Conservation (phyloP, 2,888 invertebrate genomes). For the Campaea margaritaria region DNA sequence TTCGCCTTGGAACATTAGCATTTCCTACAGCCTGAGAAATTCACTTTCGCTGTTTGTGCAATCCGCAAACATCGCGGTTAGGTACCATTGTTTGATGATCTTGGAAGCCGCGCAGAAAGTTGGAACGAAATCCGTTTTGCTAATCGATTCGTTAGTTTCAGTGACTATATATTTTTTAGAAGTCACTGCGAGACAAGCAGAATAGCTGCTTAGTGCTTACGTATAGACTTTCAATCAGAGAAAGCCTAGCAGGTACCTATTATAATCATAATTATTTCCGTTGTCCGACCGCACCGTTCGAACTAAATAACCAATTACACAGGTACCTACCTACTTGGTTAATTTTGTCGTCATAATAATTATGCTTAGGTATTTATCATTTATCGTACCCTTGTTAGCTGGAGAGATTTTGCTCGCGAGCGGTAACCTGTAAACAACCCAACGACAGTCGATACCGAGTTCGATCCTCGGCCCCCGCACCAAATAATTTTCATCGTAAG, state of each 20-base stretch:
- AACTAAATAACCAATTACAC: too few relatives aligned
- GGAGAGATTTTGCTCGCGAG: too few relatives aligned
- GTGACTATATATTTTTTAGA: conserved; percentile 25
- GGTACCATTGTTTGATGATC: conserved; percentile 42
- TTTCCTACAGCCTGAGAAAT: conserved; percentile 76
- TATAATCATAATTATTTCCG: too few relatives aligned
- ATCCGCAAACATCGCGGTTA: conserved; percentile 43
- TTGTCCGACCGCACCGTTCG: too few relatives aligned
- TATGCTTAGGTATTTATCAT: too few relatives aligned
- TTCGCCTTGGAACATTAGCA: conserved; percentile 59
- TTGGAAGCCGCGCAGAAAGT: conserved; percentile 31
- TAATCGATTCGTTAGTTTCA: conserved; percentile 31
- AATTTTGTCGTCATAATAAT: too few relatives aligned
- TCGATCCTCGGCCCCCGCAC: too few relatives aligned
- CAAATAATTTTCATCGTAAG: too few relatives aligned
- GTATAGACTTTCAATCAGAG: conserved; percentile 20
- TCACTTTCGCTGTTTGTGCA: conserved; percentile 74
- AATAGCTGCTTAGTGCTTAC: conserved; percentile 1
- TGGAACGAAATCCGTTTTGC: conserved; percentile 9
- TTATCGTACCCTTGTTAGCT: too few relatives aligned
- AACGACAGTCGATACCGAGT: too few relatives aligned
- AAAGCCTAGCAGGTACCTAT: conserved; percentile 6
- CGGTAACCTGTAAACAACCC: too few relatives aligned
- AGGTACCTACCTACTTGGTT: too few relatives aligned
- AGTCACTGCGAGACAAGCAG: conserved; percentile 6